Percentiles rank a stretch among this genome's conserved stretches.
These are phyloP conservation scores for Eurosta solidaginis DNA, from an alignment of 1,140 invertebrate species.

Conservation along the genomic window DNA sequence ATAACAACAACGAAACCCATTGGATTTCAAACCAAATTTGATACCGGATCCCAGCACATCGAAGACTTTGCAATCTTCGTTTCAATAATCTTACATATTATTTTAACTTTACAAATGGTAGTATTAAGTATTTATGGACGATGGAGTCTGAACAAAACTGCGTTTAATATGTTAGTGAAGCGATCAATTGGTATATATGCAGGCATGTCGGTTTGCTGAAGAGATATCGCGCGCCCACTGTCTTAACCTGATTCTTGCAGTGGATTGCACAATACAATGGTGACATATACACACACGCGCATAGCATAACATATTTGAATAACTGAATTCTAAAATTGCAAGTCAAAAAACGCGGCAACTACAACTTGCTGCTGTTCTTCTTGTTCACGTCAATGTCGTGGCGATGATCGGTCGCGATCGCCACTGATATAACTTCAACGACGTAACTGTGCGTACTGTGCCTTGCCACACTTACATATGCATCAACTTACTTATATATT, in stretches of 20 bases:
- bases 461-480: neutral
- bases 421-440: neutral
- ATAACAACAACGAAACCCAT: no score
- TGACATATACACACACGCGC: neutral
- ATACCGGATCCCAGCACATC: no score
- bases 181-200: neutral
- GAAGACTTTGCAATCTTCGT: no score
- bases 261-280: neutral
- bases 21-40: no score
- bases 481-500: neutral
- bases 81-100: no score
- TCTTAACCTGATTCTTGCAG: neutral
- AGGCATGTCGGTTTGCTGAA: neutral
- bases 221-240: neutral
- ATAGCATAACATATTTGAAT: neutral
- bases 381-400: neutral
- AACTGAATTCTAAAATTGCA: constrained; percentile 15
- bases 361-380: neutral
- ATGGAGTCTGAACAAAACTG: neutral
- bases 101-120: no score
- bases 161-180: neutral
- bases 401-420: neutral
- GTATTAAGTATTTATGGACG: no score
- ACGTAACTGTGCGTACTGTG: neutral
- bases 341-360: neutral